phyloP scores from a whole-genome alignment of 2,888 invertebrate species.

The Drosophila setosimentum region DNA sequence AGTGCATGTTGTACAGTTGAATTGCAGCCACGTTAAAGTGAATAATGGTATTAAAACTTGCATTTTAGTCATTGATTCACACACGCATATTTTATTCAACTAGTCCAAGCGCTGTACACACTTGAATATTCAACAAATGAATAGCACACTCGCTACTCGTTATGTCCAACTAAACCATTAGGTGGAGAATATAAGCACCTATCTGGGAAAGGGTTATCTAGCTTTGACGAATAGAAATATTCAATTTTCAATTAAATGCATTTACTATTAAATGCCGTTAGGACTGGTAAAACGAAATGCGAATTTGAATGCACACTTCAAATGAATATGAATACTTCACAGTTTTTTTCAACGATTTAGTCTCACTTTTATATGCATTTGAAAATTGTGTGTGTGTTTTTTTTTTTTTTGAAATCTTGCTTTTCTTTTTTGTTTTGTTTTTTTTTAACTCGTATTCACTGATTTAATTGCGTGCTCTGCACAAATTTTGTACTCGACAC shows the following conservation, averaged over 20 bases:
- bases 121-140: background rate
- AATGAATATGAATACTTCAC: background rate
- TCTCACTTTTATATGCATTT: slow-evolving; percentile 4
- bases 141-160: background rate
- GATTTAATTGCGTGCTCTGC: slow-evolving; percentile 13
- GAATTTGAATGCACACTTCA: background rate
- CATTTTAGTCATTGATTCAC: background rate
- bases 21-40: slow-evolving; percentile 1
- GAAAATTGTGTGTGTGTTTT: background rate
- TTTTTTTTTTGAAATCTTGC: background rate
- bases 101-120: background rate
- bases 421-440: background rate
- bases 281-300: background rate
- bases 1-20: slow-evolving; percentile 4
- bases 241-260: background rate
- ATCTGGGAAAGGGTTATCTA: background rate
- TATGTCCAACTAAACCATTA: background rate
- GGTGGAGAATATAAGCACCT: background rate
- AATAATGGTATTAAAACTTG: background rate
- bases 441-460: background rate
- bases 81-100: background rate
- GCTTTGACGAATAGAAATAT: background rate
- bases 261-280: background rate
- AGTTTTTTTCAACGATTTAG: background rate
- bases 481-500: slow-evolving; percentile 25